Evolutionary conservation across 2,888 invertebrate genomes (phyloP).

Genomic region (Caenorhabditis doughertyi): DNA sequence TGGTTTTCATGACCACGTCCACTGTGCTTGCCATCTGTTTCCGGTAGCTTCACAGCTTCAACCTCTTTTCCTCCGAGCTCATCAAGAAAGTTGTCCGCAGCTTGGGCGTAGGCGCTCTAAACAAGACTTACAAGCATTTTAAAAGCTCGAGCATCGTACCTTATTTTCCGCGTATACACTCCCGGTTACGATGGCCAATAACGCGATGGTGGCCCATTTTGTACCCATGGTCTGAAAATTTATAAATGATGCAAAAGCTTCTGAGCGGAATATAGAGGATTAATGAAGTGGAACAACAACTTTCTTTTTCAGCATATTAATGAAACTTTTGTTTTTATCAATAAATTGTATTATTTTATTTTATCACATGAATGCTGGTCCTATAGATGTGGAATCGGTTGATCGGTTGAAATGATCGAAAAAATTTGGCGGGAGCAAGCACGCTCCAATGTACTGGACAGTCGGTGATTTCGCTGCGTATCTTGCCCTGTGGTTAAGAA

Average conservation of each 20-base stretch:
- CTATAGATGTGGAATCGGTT: neutral
- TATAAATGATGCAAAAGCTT: slow-evolving; percentile 2
- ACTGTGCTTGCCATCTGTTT: neutral
- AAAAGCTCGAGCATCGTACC: neutral
- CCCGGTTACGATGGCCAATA: slow-evolving; percentile 5
- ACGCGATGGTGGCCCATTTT: slow-evolving; percentile 40
- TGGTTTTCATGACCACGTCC: slow-evolving; percentile 19
- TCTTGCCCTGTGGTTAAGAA: slow-evolving; percentile 32
- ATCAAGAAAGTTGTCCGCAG: slow-evolving; percentile 49
- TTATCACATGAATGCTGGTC: slow-evolving; percentile 8
- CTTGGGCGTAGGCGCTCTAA: slow-evolving; percentile 49
- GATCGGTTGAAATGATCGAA: neutral
- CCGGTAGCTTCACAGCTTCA: slow-evolving; percentile 19
- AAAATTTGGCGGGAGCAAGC: slow-evolving; percentile 9
- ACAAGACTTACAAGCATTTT: neutral
- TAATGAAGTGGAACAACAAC: no score
- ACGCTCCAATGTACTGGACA: slow-evolving; percentile 60
- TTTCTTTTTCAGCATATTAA: no score
- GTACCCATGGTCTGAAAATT: slow-evolving; percentile 52
- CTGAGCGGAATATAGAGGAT: no score
- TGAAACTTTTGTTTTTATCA: neutral
- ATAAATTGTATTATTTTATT: neutral
- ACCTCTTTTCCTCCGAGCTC: slow-evolving; percentile 48
- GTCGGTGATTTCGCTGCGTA: slow-evolving; percentile 66
- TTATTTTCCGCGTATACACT: slow-evolving; percentile 29